Evolutionary conservation across 2,888 invertebrate genomes (phyloP).

Genomic region (Cynaeus angustus): DNA sequence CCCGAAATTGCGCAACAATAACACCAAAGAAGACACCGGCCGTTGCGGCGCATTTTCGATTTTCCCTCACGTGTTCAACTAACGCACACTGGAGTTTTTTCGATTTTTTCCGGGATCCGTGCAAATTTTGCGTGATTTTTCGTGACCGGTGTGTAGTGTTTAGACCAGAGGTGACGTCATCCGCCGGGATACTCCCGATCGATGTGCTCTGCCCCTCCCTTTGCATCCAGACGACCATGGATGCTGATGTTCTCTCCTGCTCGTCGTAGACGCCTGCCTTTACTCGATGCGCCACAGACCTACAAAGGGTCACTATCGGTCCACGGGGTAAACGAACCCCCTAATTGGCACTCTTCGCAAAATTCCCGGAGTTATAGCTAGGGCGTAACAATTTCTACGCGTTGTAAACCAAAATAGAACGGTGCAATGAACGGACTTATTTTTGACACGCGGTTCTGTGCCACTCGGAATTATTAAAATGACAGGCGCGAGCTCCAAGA

Average conservation of each 20-base stretch:
- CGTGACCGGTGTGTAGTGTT: constrained; percentile 65
- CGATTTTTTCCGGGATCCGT: not conserved
- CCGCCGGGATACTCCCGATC: constrained; percentile 62
- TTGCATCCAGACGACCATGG: constrained; percentile 59
- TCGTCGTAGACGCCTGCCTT: constrained; percentile 58
- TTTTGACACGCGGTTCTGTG: constrained; percentile 14
- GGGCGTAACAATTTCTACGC: not conserved
- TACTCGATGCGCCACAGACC: constrained; percentile 59
- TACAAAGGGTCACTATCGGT: constrained; percentile 52
- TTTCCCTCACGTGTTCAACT: constrained; percentile 7
- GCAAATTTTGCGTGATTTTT: constrained; percentile 44
- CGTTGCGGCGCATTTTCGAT: constrained; percentile 1
- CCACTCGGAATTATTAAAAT: constrained; percentile 9
- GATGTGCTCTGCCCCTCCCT: constrained; percentile 61
- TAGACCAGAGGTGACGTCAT: constrained; percentile 66
- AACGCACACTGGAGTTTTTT: not conserved
- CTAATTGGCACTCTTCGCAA: constrained; percentile 33
- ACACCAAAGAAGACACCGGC: constrained; percentile 6
- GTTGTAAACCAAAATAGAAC: constrained; percentile 53
- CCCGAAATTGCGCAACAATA: constrained; percentile 36
- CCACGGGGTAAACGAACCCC: constrained; percentile 51
- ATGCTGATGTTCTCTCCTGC: constrained; percentile 56
- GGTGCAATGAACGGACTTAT: constrained; percentile 55
- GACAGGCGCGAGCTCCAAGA: not conserved
- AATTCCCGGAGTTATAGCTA: constrained; percentile 18